phyloP scores from a whole-genome alignment of 2,888 invertebrate genomes.

The Dexiosoma caninum region DNA sequence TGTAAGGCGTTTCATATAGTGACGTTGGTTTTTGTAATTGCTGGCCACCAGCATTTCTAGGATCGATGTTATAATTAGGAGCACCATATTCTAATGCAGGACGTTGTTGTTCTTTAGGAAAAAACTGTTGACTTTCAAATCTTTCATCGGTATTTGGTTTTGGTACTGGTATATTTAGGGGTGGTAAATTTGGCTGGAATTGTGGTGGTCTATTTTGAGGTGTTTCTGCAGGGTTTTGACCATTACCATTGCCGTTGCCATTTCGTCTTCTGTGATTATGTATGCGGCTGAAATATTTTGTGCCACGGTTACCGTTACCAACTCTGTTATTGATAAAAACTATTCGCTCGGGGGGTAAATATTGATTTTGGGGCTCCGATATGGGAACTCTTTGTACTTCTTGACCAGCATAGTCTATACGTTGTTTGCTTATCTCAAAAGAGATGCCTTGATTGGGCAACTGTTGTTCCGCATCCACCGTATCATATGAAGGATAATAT shows the following conservation, averaged over 20 bases:
- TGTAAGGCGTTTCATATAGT: background rate
- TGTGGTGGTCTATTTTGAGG: constrained; percentile 27
- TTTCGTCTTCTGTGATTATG: constrained; percentile 30
- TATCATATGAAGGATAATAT: constrained; percentile 65
- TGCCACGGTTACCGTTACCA: constrained; percentile 42
- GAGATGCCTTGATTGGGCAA: constrained; percentile 47
- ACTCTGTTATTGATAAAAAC: constrained; percentile 61
- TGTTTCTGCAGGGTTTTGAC: constrained; percentile 2
- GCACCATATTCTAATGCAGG: constrained; percentile 29
- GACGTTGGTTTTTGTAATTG: background rate
- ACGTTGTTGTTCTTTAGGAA: background rate
- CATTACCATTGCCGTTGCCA: constrained; percentile 17
- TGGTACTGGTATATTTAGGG: constrained; percentile 32
- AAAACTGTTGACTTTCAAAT: constrained; percentile 51
- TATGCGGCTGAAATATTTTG: constrained; percentile 29
- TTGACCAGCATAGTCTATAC: constrained; percentile 72
- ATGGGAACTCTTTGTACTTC: constrained; percentile 59
- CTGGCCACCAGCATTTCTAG: background rate
- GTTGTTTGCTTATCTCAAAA: constrained; percentile 71
- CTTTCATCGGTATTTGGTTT: constrained; percentile 49
- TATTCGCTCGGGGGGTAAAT: constrained; percentile 68
- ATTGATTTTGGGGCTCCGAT: constrained; percentile 66
- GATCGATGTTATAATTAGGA: constrained; percentile 29
- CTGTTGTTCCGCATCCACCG: constrained; percentile 52
- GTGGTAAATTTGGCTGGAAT: constrained; percentile 32